Percentiles rank a stretch among this genome's conserved stretches.
Evolutionary conservation across 2,797 vertebrate genomes (phyloP).

Genomic region (Danio choprae): DNA sequence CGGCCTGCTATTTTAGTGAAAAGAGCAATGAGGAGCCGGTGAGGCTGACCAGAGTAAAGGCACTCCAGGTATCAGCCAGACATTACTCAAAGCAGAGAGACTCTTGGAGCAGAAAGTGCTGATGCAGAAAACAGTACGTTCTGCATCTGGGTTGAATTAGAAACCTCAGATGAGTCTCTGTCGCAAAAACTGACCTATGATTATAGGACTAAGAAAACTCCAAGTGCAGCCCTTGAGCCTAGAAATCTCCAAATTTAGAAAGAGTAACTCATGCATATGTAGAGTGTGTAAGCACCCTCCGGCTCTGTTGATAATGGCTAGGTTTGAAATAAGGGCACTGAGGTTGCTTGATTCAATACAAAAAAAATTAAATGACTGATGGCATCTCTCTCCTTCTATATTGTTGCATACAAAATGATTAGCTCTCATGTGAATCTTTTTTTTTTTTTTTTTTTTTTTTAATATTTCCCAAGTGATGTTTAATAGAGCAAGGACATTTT

Average conservation of each 20-base stretch:
- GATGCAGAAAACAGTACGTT: slow-evolving; percentile 46
- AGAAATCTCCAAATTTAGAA: slow-evolving; percentile 66
- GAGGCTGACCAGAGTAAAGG: slow-evolving; percentile 20
- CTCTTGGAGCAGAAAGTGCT: slow-evolving; percentile 46
- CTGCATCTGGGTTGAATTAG: slow-evolving; percentile 65
- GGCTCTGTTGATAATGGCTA: slow-evolving; percentile 44
- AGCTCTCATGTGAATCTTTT: too few species aligned
- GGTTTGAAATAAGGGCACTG: slow-evolving; percentile 9
- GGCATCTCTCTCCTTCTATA: too few species aligned
- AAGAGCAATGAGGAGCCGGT: slow-evolving; percentile 10
- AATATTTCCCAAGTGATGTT: too few species aligned
- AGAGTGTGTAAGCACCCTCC: slow-evolving; percentile 60
- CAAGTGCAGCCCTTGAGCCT: slow-evolving; percentile 51
- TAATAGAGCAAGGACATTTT: too few species aligned
- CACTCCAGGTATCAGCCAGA: slow-evolving; percentile 23
- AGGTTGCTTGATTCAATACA: background rate
- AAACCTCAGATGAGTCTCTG: slow-evolving; percentile 22
- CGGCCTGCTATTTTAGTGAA: slow-evolving; percentile 48
- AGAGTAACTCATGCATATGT: slow-evolving; percentile 39
- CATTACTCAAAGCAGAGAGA: slow-evolving; percentile 37
- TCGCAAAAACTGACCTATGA: slow-evolving; percentile 64
- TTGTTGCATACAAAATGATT: too few species aligned
- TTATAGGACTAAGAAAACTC: slow-evolving; percentile 62
- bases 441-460: too few species aligned
- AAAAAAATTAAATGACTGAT: background rate